phyloP scores from a whole-genome alignment of 2,888 invertebrate genomes.

The Acanthoscelides obtectus region DNA sequence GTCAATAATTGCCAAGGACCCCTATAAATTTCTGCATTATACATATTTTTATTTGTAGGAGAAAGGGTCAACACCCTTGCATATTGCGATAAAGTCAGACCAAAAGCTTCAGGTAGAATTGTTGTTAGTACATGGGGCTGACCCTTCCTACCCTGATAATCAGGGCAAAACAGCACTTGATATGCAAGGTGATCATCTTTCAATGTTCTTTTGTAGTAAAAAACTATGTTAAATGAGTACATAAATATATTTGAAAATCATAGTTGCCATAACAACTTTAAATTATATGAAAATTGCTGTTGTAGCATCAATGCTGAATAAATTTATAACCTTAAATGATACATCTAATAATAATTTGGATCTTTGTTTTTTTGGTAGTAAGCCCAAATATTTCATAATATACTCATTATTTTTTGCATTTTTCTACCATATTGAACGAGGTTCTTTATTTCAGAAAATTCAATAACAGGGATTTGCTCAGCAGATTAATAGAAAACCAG shows the following conservation, averaged over 20 bases:
- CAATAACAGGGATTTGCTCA: conserved; percentile 75
- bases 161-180: conserved; percentile 63
- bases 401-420: too few species aligned
- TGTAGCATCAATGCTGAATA: too few species aligned
- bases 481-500: conserved; percentile 80
- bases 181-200: conserved; percentile 51
- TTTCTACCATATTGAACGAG: too few species aligned
- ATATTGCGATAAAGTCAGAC: conserved; percentile 91
- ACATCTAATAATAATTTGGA: too few species aligned
- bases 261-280: too few species aligned
- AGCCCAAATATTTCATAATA: too few species aligned
- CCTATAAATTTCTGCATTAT: background rate
- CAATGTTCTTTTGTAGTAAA: background rate
- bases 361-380: too few species aligned
- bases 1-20: too few species aligned
- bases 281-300: too few species aligned
- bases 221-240: background rate
- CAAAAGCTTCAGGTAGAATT: conserved; percentile 90
- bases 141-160: conserved; percentile 79
- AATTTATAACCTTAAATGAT: too few species aligned
- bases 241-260: too few species aligned
- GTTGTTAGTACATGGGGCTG: conserved; percentile 88
- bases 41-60: conserved; percentile 56
- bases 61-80: conserved; percentile 85
- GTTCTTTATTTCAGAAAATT: conserved; percentile 55